A percentile compares a stretch with the other conserved stretches of the same genome.
Evolutionary conservation across 2,113 vertebrate species (phyloP).

Genomic region (Gymnarchus niloticus): DNA sequence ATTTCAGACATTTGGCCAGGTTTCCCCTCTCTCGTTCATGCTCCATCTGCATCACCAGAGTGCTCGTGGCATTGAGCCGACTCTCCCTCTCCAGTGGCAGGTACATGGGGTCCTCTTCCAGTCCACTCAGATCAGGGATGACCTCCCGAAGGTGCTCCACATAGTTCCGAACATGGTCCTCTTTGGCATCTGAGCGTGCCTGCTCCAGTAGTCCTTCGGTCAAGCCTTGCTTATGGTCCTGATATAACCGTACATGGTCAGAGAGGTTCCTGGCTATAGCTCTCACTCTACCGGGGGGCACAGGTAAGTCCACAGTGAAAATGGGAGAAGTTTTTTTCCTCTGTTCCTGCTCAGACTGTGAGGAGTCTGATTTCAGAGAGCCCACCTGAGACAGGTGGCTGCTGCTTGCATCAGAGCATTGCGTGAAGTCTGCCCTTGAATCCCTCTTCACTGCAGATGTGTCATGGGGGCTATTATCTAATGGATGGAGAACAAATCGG

Average conservation of each 20-base stretch:
- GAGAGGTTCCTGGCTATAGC: slow-evolving; percentile 29
- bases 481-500: slow-evolving; percentile 65
- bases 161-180: slow-evolving; percentile 16
- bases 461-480: slow-evolving; percentile 26
- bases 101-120: slow-evolving; percentile 34
- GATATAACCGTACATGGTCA: slow-evolving; percentile 13
- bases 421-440: slow-evolving; percentile 28
- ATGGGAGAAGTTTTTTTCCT: slow-evolving; percentile 51
- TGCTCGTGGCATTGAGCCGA: slow-evolving; percentile 44
- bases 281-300: slow-evolving; percentile 32
- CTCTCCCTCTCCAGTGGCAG: slow-evolving; percentile 43
- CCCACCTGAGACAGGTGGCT: slow-evolving; percentile 42
- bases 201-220: slow-evolving; percentile 36
- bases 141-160: slow-evolving; percentile 2
- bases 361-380: slow-evolving; percentile 33
- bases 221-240: slow-evolving; percentile 28
- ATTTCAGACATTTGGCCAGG: slow-evolving; percentile 60
- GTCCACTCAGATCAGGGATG: background rate
- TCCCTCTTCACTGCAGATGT: slow-evolving; percentile 36
- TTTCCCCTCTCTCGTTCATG: slow-evolving; percentile 64
- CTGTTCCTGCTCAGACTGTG: slow-evolving; percentile 46
- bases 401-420: background rate
- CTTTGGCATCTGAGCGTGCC: slow-evolving; percentile 32
- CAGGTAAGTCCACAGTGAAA: slow-evolving; percentile 60
- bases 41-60: slow-evolving; percentile 68